Conservation (phyloP, 2,113 vertebrate species). For the Clarias batrachus region DNA sequence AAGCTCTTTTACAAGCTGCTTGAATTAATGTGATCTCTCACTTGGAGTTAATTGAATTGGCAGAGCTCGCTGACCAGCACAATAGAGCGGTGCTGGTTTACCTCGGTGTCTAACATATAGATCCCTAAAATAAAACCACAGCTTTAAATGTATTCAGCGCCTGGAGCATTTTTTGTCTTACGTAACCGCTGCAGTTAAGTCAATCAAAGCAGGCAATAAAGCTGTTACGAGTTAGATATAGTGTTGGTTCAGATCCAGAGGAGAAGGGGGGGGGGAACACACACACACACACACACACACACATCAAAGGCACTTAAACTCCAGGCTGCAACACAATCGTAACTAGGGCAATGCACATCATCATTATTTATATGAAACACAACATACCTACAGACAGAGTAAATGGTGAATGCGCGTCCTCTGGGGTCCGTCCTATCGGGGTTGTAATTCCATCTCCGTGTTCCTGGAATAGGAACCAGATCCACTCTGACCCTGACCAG, state of each 20-base stretch:
- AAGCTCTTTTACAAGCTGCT: background rate
- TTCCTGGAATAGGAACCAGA: background rate
- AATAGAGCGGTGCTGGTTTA: background rate
- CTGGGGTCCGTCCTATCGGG: background rate
- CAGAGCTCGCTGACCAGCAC: background rate
- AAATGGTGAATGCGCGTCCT: background rate
- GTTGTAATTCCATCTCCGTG: background rate
- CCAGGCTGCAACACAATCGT: background rate
- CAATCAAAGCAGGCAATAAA: constrained; percentile 21
- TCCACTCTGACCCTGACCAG: background rate
- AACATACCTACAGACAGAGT: background rate
- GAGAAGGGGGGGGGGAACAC: background rate
- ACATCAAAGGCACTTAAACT: background rate
- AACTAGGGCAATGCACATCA: background rate
- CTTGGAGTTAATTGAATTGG: background rate
- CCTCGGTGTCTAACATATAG: background rate
- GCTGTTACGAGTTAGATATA: background rate
- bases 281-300: background rate
- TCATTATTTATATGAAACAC: background rate
- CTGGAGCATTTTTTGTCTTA: background rate
- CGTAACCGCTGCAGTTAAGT: background rate
- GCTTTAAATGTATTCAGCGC: constrained; percentile 17
- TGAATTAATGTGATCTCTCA: background rate
- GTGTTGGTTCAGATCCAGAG: background rate
- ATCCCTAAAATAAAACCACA: constrained; percentile 11